Evolutionary conservation across 1,140 invertebrate genomes (phyloP), one percentile per base, ranked within the genome.

Genomic region (Halictus rubicundus): DNA sequence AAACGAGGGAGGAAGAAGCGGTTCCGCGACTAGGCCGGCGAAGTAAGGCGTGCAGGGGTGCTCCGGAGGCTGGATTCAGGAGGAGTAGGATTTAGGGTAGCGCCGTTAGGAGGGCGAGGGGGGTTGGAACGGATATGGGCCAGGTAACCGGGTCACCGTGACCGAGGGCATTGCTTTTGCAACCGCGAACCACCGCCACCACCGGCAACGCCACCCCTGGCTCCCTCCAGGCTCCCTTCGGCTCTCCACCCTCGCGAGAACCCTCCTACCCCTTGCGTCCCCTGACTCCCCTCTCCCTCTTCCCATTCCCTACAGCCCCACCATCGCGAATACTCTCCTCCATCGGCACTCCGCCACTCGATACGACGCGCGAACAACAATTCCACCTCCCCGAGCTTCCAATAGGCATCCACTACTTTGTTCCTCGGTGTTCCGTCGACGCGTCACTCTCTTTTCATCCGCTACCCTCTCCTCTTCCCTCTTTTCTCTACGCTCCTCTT

Each of bases 111-210:
- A 68, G 63, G 59, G 52, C n/a, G 52, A 4, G n/a, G 8, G 16
- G 52, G 60, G 76, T 64, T 49, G 52, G 37, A 23, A 46, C 46
- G 77, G 79, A 89, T 89, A 84, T 88, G 77, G 86, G 86, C 80
- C 84, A 88, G 88, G 86, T 88, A 90, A 90, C 88, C 87, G 76
- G 88, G 89, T 89, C 89, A 88, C 86, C 77, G 77, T 86, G 83
- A 89, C 85, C 81, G 81, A 87, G 84, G 87, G 84, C 84, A 89
- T 89, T 89, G 89, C 89, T 90, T 86, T 89, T 88, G 78, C 85
- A 83, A 81, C 79, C 83, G 69, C 80, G 77, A 74, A 80, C 73
- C 80, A 63, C 78, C 73, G 27, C 66, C 39, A 12, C 49, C 57
- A 57, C 64, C 61, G 32, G 27, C 80, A 65, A 57, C 61, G 57